A percentile compares a stretch with the other conserved stretches of the same genome.
Conservation (phyloP, 2,888 invertebrate genomes). For the Drosophila birchii region DNA sequence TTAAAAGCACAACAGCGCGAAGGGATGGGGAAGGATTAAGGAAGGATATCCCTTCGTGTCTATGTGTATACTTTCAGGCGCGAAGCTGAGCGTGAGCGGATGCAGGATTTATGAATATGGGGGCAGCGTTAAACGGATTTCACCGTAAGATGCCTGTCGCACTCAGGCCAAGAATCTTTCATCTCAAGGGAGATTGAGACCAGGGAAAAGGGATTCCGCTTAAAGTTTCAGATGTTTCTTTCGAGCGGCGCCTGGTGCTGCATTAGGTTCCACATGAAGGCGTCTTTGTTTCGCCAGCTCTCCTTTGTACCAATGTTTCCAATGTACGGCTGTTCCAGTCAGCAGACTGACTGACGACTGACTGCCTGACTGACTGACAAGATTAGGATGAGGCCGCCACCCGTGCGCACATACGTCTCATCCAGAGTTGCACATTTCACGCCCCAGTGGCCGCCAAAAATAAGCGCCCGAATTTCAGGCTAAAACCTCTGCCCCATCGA, state of each 20-base stretch:
- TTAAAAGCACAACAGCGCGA: neutral
- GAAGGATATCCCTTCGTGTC: neutral
- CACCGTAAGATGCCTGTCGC: constrained; percentile 7
- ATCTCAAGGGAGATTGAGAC: neutral
- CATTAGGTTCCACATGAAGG: constrained; percentile 10
- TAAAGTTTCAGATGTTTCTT: constrained; percentile 7
- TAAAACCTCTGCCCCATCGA: constrained; percentile 34
- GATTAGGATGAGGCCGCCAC: constrained; percentile 50
- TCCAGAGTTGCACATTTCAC: constrained; percentile 38
- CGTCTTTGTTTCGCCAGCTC: constrained; percentile 2
- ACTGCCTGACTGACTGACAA: constrained; percentile 32
- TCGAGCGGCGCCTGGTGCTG: constrained; percentile 2
- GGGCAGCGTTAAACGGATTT: constrained; percentile 10
- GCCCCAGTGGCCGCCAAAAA: constrained; percentile 59
- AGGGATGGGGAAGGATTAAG: constrained; percentile 2
- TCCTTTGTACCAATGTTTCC: neutral
- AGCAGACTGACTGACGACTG: constrained; percentile 8
- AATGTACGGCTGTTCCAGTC: constrained; percentile 4
- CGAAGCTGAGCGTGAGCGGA: constrained; percentile 8
- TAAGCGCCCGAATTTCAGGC: constrained; percentile 48
- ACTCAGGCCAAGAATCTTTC: constrained; percentile 6
- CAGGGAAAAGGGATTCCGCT: neutral
- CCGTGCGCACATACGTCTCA: constrained; percentile 2
- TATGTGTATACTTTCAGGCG: constrained; percentile 7
- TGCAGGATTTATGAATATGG: constrained; percentile 12